Percentiles rank a stretch among this genome's conserved stretches.
These are phyloP conservation scores for Glossosoma conforme DNA, from an alignment of 1,140 invertebrate species.

Conservation along the genomic window DNA sequence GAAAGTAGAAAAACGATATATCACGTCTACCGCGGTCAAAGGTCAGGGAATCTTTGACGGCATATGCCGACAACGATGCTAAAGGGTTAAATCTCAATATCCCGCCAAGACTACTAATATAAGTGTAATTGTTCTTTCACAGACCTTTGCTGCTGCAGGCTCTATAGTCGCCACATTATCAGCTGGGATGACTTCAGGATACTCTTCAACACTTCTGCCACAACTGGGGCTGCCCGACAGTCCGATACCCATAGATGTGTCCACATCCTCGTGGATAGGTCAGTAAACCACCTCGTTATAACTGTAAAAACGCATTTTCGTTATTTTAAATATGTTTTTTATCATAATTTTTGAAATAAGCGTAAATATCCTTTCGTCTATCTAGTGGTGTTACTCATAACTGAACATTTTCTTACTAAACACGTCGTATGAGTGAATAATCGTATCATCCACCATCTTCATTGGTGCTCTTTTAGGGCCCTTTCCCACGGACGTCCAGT, in stretches of 20 bases:
- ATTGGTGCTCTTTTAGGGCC: no score
- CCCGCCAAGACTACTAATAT: no score
- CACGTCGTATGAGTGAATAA: no score
- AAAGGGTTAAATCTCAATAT: no score
- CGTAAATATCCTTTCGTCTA: slow-evolving; percentile 1
- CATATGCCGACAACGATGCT: no score
- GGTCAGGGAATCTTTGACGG: no score
- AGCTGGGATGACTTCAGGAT: slow-evolving; percentile 55
- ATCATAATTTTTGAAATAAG: not conserved
- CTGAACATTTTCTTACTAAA: no score
- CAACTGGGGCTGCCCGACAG: slow-evolving; percentile 47
- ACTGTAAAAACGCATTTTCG: slow-evolving; percentile 9
- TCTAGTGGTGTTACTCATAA: not conserved
- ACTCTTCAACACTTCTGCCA: slow-evolving; percentile 59
- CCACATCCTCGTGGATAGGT: slow-evolving; percentile 60
- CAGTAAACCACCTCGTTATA: slow-evolving; percentile 18
- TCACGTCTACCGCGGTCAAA: no score
- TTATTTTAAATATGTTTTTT: not conserved
- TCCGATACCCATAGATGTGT: slow-evolving; percentile 42
- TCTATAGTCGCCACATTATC: slow-evolving; percentile 52
- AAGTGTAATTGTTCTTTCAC: no score
- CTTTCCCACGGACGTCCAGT: no score
- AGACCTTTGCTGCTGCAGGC: slow-evolving; percentile 49
- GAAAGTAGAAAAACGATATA: no score
- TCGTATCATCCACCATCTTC: no score